Evolutionary conservation across 2,888 invertebrate species (phyloP), one percentile per base, ranked within the genome.

Genomic region (Cenopis cana): DNA sequence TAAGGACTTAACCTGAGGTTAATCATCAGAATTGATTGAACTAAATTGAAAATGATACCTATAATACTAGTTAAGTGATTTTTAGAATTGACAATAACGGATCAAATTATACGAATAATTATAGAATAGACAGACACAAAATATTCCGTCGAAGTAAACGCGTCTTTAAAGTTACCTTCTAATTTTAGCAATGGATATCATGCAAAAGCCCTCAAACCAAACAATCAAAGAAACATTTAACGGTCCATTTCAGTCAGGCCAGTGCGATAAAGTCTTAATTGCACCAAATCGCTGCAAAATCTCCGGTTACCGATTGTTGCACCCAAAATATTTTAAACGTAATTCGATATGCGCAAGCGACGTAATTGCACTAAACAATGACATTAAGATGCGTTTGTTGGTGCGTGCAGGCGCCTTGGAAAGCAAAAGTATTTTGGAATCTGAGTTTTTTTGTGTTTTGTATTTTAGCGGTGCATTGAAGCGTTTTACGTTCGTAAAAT

Each of bases 311-410:
- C 75, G 61, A 77, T 87, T 87, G 84, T 85, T 72, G 67, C 72
- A 72, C 73, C 76, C 79, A 87, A 88, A 87, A 86, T 85, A 87
- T 87, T 85, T 76, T 80, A 84, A 86, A 82, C 82, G 89, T 80
- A 89, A 89, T 72, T 52, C 71, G 81, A 90, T 77, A 81, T 74
- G 76, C 56, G 62, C 71, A 77, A 80, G 68, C 84, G 86, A 88
- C 89, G 86, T 89, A 90, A 90, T 89, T 89, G 87, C 76, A 76
- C 75, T 85, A 88, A 89, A 90, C 89, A 90, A 89, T 85, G 85
- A 78, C 81, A 82, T 82, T 77, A 82, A 82, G 81, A 73, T 73
- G 59, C 69, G 77, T 76, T 73, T 78, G 76, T 74, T 85, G 82
- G 78, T 74, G 79, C 82, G 81, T 76, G 75, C 71, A 74, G 76